Evolutionary conservation across 2,113 vertebrate genomes (phyloP).

Genomic region (Ceyx margarethae): DNA sequence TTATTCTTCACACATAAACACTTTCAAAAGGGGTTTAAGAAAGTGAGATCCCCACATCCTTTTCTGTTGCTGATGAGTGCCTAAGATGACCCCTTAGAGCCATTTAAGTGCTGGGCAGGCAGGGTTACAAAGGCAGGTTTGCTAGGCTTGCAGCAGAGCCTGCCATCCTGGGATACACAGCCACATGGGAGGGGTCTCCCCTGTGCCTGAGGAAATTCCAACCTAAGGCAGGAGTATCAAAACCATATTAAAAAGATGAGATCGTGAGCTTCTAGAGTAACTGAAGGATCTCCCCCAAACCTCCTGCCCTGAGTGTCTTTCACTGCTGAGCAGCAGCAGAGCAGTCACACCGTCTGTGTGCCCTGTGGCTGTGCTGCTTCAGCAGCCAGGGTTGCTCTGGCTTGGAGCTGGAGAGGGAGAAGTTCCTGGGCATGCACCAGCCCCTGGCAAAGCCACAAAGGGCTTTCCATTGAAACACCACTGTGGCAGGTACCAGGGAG

Average conservation of each 20-base stretch:
- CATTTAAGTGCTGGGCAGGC: background rate
- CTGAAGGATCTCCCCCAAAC: background rate
- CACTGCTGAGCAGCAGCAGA: background rate
- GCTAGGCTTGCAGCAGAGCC: background rate
- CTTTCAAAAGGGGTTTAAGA: background rate
- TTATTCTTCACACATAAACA: background rate
- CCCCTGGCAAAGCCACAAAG: background rate
- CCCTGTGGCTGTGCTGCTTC: background rate
- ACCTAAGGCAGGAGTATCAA: background rate
- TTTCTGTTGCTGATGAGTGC: background rate
- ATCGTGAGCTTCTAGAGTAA: background rate
- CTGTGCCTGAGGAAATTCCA: background rate
- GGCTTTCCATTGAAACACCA: background rate
- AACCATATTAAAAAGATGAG: background rate
- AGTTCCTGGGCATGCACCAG: accelerated
- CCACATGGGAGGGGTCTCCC: background rate
- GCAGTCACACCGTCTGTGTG: background rate
- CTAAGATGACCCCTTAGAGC: background rate
- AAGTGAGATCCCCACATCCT: background rate
- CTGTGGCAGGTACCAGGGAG: background rate
- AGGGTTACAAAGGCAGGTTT: background rate
- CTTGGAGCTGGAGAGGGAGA: background rate
- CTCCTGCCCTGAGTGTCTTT: background rate
- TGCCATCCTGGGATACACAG: background rate
- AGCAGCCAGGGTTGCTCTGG: background rate